Evolutionary conservation across 2,888 invertebrate species (phyloP).

Genomic region (Hypsopygia costalis): DNA sequence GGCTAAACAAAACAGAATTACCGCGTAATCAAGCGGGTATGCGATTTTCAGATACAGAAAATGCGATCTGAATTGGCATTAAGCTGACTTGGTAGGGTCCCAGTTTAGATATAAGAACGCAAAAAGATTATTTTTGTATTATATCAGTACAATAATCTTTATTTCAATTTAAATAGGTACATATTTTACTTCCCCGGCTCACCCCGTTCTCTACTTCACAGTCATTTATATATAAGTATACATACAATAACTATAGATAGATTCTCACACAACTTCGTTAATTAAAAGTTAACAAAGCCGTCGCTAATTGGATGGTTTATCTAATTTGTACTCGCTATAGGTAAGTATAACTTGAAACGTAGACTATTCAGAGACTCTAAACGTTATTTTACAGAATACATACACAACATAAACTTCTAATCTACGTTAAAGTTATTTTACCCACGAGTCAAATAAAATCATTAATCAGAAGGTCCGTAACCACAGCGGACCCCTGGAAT

Average conservation of each 20-base stretch:
- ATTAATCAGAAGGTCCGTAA: conserved; percentile 29
- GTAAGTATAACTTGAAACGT: background rate
- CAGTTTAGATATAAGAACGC: too few relatives aligned
- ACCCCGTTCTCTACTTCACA: conserved; percentile 5
- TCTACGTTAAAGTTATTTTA: conserved; percentile 3
- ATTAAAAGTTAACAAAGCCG: conserved; percentile 59
- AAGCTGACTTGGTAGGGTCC: too few relatives aligned
- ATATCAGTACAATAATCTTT: too few relatives aligned
- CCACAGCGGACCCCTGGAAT: conserved; percentile 24
- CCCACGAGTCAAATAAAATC: conserved; percentile 22
- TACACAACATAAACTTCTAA: background rate
- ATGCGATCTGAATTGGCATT: too few relatives aligned
- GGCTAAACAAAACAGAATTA: too few relatives aligned
- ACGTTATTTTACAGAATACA: background rate
- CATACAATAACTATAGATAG: background rate
- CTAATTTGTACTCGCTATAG: conserved; percentile 21
- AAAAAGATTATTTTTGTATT: too few relatives aligned
- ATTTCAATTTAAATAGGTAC: too few relatives aligned
- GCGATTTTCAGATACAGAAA: too few relatives aligned
- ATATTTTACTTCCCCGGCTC: too few relatives aligned
- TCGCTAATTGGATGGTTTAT: conserved; percentile 52
- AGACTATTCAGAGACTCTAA: background rate
- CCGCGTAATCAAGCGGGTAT: too few relatives aligned
- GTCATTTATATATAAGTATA: conserved; percentile 1
- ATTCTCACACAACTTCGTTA: conserved; percentile 41